Conservation (phyloP, 2,113 vertebrate species). For the Prietella phreatophila region DNA sequence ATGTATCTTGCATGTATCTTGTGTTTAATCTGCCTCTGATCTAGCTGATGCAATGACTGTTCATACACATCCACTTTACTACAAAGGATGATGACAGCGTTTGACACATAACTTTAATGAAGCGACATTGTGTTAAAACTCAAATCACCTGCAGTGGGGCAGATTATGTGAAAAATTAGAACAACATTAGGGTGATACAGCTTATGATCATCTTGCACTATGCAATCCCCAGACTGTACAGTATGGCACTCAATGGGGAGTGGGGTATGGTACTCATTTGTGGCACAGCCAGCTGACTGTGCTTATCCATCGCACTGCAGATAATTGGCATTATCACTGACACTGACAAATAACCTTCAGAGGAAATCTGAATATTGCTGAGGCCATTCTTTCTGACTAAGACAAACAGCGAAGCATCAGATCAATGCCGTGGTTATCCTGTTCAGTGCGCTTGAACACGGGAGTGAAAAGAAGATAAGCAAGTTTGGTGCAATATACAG, state of each 20-base stretch:
- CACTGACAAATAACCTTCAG: slow-evolving; percentile 60
- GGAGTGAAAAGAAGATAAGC: slow-evolving; percentile 27
- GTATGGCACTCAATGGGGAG: background rate
- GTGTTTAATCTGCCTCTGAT: slow-evolving; percentile 38
- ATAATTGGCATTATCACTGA: slow-evolving; percentile 61
- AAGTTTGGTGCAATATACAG: background rate
- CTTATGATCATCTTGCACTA: slow-evolving; percentile 22
- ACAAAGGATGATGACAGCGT: slow-evolving; percentile 44
- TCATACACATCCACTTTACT: slow-evolving; percentile 36
- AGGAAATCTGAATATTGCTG: slow-evolving; percentile 60
- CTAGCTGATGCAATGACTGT: slow-evolving; percentile 43
- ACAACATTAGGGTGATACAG: slow-evolving; percentile 8
- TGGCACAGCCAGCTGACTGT: slow-evolving; percentile 38
- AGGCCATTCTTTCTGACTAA: slow-evolving; percentile 51
- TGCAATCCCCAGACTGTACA: slow-evolving; percentile 14
- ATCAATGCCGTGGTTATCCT: slow-evolving; percentile 45
- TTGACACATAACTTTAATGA: slow-evolving; percentile 43
- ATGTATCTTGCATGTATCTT: slow-evolving; percentile 41
- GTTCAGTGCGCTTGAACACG: slow-evolving; percentile 35
- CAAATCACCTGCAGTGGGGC: slow-evolving; percentile 25
- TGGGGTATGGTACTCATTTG: slow-evolving; percentile 30
- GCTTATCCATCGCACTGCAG: slow-evolving; percentile 36
- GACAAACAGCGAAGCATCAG: slow-evolving; percentile 54
- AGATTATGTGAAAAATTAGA: slow-evolving; percentile 19
- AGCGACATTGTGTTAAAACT: slow-evolving; percentile 30